Conservation (phyloP, 92 coral and sea anemone genomes). For the Siderastrea radians region DNA sequence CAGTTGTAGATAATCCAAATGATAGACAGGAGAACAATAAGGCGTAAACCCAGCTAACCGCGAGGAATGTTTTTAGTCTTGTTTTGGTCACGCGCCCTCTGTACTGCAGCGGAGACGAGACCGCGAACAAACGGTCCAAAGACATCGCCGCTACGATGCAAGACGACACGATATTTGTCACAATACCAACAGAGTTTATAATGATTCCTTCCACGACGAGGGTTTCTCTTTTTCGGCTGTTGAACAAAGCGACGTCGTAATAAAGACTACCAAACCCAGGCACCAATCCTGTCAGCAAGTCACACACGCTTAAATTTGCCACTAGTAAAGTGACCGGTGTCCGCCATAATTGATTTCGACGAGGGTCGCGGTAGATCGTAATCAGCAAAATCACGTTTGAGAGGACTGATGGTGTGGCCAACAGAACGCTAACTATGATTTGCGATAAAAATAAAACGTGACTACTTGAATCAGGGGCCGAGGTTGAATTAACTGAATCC, state of each 20-base stretch:
- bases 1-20: conserved; percentile 24
- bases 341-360: background rate
- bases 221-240: background rate
- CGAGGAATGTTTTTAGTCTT: conserved; percentile 29
- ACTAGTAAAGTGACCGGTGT: conserved; percentile 14
- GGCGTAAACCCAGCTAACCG: conserved; percentile 46
- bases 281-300: conserved; percentile 6
- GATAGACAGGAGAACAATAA: conserved; percentile 37
- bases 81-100: conserved; percentile 5
- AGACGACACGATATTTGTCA: conserved; percentile 37
- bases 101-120: conserved; percentile 42
- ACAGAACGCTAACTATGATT: background rate
- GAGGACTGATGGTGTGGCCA: conserved; percentile 18
- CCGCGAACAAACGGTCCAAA: conserved; percentile 55
- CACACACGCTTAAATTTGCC: conserved; percentile 22
- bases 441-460: background rate
- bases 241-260: conserved; percentile 8
- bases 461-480: background rate
- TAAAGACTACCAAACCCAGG: conserved; percentile 3
- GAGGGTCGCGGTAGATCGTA: conserved; percentile 16
- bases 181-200: background rate
- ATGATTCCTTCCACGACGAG: background rate
- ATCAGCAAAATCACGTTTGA: conserved; percentile 18
- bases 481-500: background rate
- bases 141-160: conserved; percentile 35